Base-by-base conservation (phyloP, 1,140 invertebrate species). In the Penaeus japonicus region DNA sequence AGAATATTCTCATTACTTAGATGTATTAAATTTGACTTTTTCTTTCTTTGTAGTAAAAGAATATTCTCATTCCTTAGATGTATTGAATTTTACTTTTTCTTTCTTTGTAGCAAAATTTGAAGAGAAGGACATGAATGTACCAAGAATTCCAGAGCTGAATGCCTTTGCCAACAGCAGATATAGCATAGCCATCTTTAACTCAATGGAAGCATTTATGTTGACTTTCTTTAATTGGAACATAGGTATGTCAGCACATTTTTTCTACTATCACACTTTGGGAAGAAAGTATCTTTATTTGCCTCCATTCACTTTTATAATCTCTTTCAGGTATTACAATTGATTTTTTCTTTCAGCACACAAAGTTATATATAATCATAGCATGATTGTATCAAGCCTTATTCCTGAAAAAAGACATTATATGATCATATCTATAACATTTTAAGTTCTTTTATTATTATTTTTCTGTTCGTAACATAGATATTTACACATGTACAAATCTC, bases 41-140 rank as follows among this genome's bases (percentile, higher is more conserved):
- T n/a, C n/a, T n/a, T n/a, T n/a, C n/a, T n/a, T n/a, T 24, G 24
- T n/a, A 27, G n/a, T 4, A 22, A 1, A 20, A 27, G 35, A 27
- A 22, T 27, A 22, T 78, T 78, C 77, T 78, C 20, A 22, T 24
- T 78, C 35, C 24, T 27, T 0, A 17, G 24, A 12, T 7, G 53
- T 32, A 55, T 12, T 27, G 24, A 55, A 30, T 70, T n/a, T n/a
- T n/a, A n/a, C 30, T 35, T 79, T 78, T 30, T 79, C 62, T 54
- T 24, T 89, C 80, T 47, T 80, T 83, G 7, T 62, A 90, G 89
- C 89, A 85, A 90, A 90, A 85, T 90, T 90, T 85, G 89, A 90
- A 85, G 89, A 90, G 18, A 89, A 77, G 24, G 89, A 90, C 24
- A 15, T 62, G 22, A 78, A 88, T 75, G 75, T 90, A 17, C 89